Conservation (phyloP, 2,888 invertebrate species). For the Pasiphila rectangulata region DNA sequence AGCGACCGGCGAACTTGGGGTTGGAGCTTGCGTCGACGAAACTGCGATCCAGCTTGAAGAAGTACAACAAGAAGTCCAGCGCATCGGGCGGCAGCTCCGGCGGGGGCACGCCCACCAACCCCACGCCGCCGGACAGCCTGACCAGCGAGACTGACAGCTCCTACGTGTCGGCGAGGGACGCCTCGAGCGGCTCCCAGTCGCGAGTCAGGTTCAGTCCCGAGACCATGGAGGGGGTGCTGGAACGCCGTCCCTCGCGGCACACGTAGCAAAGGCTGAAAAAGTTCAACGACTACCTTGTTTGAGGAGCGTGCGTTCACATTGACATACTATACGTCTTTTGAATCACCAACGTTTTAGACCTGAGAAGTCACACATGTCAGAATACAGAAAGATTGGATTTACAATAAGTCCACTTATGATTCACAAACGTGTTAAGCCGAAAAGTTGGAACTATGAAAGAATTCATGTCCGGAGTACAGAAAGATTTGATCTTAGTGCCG, state of each 20-base stretch:
- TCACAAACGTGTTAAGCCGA: no score
- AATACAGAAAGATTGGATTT: no score
- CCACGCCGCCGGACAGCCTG: constrained; percentile 91
- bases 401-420: no score
- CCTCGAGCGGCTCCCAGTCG: constrained; percentile 84
- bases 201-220: constrained; percentile 90
- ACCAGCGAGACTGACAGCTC: constrained; percentile 92
- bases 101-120: constrained; percentile 88
- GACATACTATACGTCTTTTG: not conserved
- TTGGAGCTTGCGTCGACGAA: constrained; percentile 86
- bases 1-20: constrained; percentile 76
- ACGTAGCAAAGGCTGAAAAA: constrained; percentile 76
- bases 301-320: constrained; percentile 32
- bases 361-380: no score
- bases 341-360: no score
- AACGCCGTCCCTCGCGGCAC: constrained; percentile 56
- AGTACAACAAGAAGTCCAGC: constrained; percentile 82
- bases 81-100: constrained; percentile 82
- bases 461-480: no score
- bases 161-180: constrained; percentile 92
- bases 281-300: constrained; percentile 77
- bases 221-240: constrained; percentile 79
- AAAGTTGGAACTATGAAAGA: no score
- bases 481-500: no score
- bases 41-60: constrained; percentile 89